Evolutionary conservation across 2,113 vertebrate genomes (phyloP).

Genomic region (Crotalus helleri): DNA sequence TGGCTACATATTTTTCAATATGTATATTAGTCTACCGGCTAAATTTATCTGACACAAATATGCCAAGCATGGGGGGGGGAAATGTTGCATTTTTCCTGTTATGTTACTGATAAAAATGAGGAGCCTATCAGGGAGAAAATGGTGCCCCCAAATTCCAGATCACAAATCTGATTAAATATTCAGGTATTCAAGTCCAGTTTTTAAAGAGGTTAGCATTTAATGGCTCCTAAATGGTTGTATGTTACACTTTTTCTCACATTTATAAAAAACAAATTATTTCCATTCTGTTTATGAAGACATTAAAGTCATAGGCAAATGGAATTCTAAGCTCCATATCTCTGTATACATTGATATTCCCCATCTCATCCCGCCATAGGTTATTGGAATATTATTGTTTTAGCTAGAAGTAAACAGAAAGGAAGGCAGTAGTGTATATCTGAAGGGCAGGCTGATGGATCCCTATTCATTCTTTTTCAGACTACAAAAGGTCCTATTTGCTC

Average conservation of each 20-base stretch:
- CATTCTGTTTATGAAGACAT: neutral
- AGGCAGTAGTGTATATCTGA: neutral
- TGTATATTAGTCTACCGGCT: neutral
- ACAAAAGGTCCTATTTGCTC: neutral
- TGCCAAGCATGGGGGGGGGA: neutral
- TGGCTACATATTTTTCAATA: neutral
- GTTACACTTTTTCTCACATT: neutral
- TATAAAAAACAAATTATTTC: neutral
- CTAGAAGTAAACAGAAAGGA: neutral
- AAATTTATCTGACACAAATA: neutral
- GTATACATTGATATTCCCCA: neutral
- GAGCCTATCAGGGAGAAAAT: neutral
- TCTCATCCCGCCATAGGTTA: neutral
- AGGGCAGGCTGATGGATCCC: neutral
- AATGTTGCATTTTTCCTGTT: neutral
- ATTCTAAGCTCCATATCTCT: neutral
- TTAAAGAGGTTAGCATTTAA: neutral
- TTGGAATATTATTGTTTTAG: neutral
- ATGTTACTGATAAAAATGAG: neutral
- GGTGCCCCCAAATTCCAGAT: neutral
- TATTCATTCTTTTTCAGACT: neutral
- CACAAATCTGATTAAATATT: neutral
- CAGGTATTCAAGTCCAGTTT: neutral
- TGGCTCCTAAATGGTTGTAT: neutral
- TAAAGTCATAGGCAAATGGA: neutral